Conservation (phyloP, 2,888 invertebrate species). For the Theristus sp. region DNA sequence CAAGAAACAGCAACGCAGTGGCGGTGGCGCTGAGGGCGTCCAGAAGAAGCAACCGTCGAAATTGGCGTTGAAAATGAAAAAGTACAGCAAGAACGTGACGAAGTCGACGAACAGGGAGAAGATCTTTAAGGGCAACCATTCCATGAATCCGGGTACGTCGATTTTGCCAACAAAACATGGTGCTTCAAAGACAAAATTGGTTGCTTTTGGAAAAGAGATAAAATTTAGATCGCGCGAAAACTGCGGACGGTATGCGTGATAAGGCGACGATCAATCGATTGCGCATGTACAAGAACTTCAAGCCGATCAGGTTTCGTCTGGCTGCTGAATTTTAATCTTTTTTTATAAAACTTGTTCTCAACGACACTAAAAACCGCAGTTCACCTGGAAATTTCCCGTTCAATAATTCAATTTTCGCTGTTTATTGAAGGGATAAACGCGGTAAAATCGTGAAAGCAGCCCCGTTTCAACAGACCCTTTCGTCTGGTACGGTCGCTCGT, state of each 20-base stretch:
- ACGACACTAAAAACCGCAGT: too few species aligned
- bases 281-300: conserved; percentile 95
- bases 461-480: conserved; percentile 74
- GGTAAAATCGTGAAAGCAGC: conserved; percentile 82
- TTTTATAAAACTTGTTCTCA: too few species aligned
- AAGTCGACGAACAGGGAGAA: conserved; percentile 38
- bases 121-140: conserved; percentile 66
- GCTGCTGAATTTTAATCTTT: not conserved
- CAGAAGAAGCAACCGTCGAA: too few species aligned
- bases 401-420: too few species aligned
- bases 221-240: conserved; percentile 41
- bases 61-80: conserved; percentile 3
- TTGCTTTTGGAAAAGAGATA: not conserved
- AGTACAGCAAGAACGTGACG: conserved; percentile 7
- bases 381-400: too few species aligned
- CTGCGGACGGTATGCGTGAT: conserved; percentile 67
- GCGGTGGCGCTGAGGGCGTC: too few species aligned
- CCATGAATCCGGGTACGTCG: conserved; percentile 69
- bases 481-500: conserved; percentile 71
- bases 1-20: conserved; percentile 6
- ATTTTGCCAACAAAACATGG: not conserved
- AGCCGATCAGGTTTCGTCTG: conserved; percentile 54
- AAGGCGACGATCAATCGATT: conserved; percentile 83
- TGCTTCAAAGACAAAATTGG: not conserved
- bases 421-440: conserved; percentile 44